Evolutionary conservation across 2,888 invertebrate genomes (phyloP).

Genomic region (Amiota minor): DNA sequence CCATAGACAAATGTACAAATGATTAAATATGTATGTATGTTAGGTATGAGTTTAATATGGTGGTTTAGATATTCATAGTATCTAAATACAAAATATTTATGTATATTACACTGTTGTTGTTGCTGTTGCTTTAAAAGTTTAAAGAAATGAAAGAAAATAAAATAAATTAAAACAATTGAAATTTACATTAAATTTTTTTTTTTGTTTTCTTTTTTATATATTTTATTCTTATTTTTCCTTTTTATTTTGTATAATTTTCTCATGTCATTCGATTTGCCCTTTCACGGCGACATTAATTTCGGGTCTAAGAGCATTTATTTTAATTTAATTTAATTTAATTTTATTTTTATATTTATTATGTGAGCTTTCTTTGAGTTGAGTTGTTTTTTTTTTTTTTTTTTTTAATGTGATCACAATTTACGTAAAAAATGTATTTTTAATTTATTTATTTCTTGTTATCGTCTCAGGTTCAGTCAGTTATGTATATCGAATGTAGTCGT

Average conservation of each 20-base stretch:
- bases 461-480: not conserved
- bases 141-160: slow-evolving; percentile 14
- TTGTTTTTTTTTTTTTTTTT: slow-evolving; percentile 37
- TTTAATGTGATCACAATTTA: slow-evolving; percentile 63
- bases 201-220: not conserved
- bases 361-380: slow-evolving; percentile 53
- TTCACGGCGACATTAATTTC: slow-evolving; percentile 29
- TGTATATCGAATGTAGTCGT: slow-evolving; percentile 13
- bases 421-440: slow-evolving; percentile 66
- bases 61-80: slow-evolving; percentile 4
- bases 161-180: slow-evolving; percentile 53
- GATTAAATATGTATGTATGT: slow-evolving; percentile 11
- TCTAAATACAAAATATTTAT: not conserved
- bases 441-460: slow-evolving; percentile 58
- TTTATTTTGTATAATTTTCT: slow-evolving; percentile 30
- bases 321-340: slow-evolving; percentile 28
- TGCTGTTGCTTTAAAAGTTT: too few relatives aligned
- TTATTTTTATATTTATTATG: slow-evolving; percentile 40
- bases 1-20: slow-evolving; percentile 20
- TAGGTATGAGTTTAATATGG: slow-evolving; percentile 4
- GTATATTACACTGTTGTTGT: too few relatives aligned
- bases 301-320: not conserved
- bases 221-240: not conserved
- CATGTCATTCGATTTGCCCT: slow-evolving; percentile 28
- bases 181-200: slow-evolving; percentile 46